These are phyloP conservation scores for Amphibalanus amphitrite DNA, from an alignment of 1,140 invertebrate genomes.

Conservation along the genomic window DNA sequence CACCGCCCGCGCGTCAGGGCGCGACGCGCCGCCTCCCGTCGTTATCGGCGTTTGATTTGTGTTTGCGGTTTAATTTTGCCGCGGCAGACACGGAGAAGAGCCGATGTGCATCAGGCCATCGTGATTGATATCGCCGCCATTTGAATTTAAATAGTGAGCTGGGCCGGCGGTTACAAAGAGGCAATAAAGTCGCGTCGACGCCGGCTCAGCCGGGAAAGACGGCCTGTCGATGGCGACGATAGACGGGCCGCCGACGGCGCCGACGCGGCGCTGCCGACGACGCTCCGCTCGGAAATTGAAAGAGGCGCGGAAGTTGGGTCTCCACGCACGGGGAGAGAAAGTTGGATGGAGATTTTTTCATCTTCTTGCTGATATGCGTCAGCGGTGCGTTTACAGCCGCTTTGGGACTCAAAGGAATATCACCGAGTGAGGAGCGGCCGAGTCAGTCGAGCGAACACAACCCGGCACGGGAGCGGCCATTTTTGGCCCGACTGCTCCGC, in stretches of 20 bases:
- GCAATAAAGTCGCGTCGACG: not conserved
- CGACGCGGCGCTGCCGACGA: not conserved
- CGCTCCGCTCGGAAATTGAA: no score
- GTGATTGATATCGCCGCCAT: not conserved
- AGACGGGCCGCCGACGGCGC: not conserved
- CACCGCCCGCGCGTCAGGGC: no score
- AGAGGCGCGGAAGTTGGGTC: not conserved
- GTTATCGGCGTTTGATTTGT: not conserved
- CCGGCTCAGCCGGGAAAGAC: not conserved
- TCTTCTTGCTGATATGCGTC: not conserved
- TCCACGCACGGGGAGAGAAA: not conserved
- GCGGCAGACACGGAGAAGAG: not conserved
- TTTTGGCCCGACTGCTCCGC: no score
- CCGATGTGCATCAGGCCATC: not conserved
- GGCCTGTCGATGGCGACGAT: not conserved
- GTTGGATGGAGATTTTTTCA: not conserved
- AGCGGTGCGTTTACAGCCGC: not conserved
- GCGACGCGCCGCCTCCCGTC: no score
- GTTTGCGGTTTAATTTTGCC: not conserved
- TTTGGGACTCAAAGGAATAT: not conserved
- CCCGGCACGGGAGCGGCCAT: no score
- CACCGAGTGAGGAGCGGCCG: no score
- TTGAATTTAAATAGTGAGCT: constrained; percentile 1
- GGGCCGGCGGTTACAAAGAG: not conserved
- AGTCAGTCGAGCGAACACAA: no score